A percentile compares a stretch with the other conserved stretches of the same genome.
These are phyloP conservation scores for Hirtodrosophila duncani DNA, from an alignment of 2,888 invertebrate genomes.

Conservation along the genomic window DNA sequence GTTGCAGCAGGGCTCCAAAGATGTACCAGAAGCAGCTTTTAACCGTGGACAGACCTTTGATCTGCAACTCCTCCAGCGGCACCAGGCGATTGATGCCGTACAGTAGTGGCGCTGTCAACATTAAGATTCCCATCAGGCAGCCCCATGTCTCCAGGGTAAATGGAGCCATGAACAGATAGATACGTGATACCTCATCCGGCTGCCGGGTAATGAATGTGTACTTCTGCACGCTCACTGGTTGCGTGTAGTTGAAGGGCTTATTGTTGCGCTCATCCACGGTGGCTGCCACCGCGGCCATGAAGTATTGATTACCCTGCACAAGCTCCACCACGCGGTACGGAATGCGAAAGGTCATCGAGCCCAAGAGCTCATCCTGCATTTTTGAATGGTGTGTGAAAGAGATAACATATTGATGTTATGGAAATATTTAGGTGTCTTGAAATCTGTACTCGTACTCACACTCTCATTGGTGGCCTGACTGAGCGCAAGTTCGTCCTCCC, in stretches of 20 bases:
- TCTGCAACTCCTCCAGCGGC: constrained; percentile 78
- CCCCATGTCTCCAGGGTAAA: constrained; percentile 90
- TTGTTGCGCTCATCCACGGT: constrained; percentile 75
- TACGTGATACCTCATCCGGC: constrained; percentile 89
- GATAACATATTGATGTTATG: not conserved
- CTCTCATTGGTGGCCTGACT: constrained; percentile 56
- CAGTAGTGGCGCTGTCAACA: constrained; percentile 88
- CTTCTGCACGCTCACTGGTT: constrained; percentile 86
- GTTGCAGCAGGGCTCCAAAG: constrained; percentile 93
- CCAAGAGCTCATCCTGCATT: constrained; percentile 61
- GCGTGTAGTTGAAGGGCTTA: constrained; percentile 86
- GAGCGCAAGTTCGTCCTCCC: constrained; percentile 36
- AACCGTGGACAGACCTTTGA: constrained; percentile 78
- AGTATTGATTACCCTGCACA: constrained; percentile 69
- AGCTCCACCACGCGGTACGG: constrained; percentile 68
- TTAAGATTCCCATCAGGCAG: constrained; percentile 85
- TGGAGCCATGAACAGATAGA: constrained; percentile 89
- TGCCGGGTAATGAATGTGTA: constrained; percentile 89
- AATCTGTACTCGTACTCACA: constrained; percentile 38
- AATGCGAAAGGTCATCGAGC: constrained; percentile 71
- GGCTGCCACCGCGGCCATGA: constrained; percentile 76
- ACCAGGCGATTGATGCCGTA: constrained; percentile 86
- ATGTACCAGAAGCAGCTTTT: constrained; percentile 82
- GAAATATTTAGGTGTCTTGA: not conserved
- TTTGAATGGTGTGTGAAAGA: not conserved